Conservation (phyloP, 2,888 invertebrate genomes). For the Congeria kusceri region DNA sequence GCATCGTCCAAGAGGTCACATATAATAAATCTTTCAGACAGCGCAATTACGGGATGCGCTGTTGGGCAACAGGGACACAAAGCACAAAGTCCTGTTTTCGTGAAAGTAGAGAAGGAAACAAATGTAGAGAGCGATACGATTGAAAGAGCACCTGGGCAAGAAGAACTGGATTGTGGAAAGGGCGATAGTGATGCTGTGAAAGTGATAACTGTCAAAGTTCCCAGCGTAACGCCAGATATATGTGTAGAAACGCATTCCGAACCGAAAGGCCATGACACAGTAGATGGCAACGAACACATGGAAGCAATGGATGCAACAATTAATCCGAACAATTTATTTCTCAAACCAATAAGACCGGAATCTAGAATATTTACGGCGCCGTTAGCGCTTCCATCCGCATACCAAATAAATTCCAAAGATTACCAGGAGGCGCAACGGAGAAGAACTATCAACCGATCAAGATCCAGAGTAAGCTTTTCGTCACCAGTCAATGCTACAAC, state of each 20-base stretch:
- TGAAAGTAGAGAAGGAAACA: too few relatives aligned
- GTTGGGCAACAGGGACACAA: too few relatives aligned
- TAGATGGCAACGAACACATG: too few relatives aligned
- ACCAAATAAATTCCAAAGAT: constrained; percentile 50
- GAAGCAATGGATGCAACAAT: background rate
- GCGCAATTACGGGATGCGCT: background rate
- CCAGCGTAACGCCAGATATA: too few relatives aligned
- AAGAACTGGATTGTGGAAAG: too few relatives aligned
- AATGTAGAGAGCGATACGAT: too few relatives aligned
- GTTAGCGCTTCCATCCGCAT: constrained; percentile 45
- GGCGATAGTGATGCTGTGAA: too few relatives aligned
- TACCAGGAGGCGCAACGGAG: constrained; percentile 38
- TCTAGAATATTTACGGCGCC: background rate
- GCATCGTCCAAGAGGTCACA: constrained; percentile 13
- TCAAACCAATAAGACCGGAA: constrained; percentile 1
- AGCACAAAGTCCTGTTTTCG: too few relatives aligned
- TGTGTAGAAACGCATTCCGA: too few relatives aligned
- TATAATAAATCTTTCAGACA: background rate
- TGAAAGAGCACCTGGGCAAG: too few relatives aligned
- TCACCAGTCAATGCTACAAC: background rate
- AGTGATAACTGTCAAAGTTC: too few relatives aligned
- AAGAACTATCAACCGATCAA: constrained; percentile 27
- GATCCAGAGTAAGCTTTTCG: constrained; percentile 42
- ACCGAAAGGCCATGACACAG: too few relatives aligned
- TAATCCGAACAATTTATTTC: constrained; percentile 2